Percentiles rank a stretch among this genome's conserved stretches.
phyloP scores from a whole-genome alignment of 1,140 invertebrate genomes.

The Drosophila melanica region DNA sequence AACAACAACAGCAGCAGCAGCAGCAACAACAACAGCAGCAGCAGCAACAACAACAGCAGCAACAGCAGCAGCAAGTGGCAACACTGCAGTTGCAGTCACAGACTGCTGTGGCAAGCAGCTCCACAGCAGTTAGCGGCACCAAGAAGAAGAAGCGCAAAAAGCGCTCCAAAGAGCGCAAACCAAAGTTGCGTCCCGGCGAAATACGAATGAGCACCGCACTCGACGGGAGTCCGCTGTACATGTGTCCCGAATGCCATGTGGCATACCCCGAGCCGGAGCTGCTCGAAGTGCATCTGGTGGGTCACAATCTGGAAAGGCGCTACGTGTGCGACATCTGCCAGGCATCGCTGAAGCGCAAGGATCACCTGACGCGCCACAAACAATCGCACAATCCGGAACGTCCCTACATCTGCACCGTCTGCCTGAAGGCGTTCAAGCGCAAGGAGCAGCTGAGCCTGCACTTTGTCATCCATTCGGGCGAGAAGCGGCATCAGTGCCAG shows the following conservation, averaged over 20 bases:
- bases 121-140: conserved; percentile 69
- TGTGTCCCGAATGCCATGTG: conserved; percentile 94
- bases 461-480: conserved; percentile 93
- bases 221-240: conserved; percentile 92
- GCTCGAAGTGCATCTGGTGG: conserved; percentile 91
- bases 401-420: conserved; percentile 92
- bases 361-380: conserved; percentile 92
- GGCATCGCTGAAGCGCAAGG: conserved; percentile 92
- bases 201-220: conserved; percentile 91
- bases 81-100: conserved; percentile 80
- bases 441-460: conserved; percentile 93
- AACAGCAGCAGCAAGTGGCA: conserved; percentile 42
- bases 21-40: conserved; percentile 7
- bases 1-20: conserved; percentile 67
- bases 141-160: conserved; percentile 94
- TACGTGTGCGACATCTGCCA: conserved; percentile 95
- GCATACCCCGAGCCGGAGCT: conserved; percentile 92
- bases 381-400: conserved; percentile 92
- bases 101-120: conserved; percentile 29
- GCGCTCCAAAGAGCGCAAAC: conserved; percentile 90
- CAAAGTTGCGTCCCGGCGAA: conserved; percentile 91
- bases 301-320: conserved; percentile 90
- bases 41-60: conserved; percentile 39
- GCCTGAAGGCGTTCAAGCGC: conserved; percentile 92
- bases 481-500: conserved; percentile 93